These are phyloP conservation scores for Psilopsiagon aurifrons DNA, from an alignment of 2,113 vertebrate species.

Conservation along the genomic window DNA sequence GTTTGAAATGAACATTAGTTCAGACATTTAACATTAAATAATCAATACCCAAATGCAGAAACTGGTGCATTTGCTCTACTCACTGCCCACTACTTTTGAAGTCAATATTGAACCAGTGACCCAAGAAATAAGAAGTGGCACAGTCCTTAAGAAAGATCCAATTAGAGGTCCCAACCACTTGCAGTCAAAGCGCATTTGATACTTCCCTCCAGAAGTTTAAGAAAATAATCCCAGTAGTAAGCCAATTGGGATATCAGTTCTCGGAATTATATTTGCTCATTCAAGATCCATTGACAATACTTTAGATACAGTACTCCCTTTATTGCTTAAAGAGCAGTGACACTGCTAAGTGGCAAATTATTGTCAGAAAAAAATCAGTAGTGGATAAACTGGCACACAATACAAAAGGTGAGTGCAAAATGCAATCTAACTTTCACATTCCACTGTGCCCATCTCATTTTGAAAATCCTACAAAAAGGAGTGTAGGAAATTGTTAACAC, in stretches of 20 bases:
- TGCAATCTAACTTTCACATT: not conserved
- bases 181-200: not conserved
- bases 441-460: not conserved
- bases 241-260: not conserved
- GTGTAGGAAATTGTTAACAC: not conserved
- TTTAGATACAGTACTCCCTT: not conserved
- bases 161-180: not conserved
- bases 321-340: not conserved
- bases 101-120: not conserved
- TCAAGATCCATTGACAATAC: not conserved
- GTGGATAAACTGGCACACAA: not conserved
- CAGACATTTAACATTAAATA: not conserved
- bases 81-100: not conserved
- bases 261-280: not conserved
- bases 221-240: not conserved
- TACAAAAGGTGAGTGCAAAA: fast-evolving
- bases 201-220: not conserved
- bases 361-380: not conserved
- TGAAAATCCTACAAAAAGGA: not conserved
- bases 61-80: not conserved
- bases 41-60: not conserved
- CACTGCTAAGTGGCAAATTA: not conserved
- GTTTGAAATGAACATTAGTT: not conserved
- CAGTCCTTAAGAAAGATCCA: not conserved
- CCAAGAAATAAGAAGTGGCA: not conserved